A percentile compares a stretch with the other conserved stretches of the same genome.
These are phyloP conservation scores for Calidris pygmaea DNA, from an alignment of 2,113 vertebrate species.

Conservation along the genomic window DNA sequence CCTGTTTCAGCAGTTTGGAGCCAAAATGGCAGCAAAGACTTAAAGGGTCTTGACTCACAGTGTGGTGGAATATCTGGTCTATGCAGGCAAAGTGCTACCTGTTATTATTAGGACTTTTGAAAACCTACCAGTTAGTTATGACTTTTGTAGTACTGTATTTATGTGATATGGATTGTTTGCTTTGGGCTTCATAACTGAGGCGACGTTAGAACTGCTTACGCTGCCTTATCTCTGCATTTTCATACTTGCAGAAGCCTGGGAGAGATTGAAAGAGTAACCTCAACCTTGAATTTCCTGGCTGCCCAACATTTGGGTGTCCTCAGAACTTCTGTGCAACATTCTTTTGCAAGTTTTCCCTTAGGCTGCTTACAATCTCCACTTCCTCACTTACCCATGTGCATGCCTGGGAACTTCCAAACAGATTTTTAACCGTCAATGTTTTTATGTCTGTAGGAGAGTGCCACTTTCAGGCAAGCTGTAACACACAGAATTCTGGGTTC, in stretches of 20 bases:
- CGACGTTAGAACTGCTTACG: not conserved
- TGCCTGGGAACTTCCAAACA: not conserved
- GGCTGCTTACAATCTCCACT: not conserved
- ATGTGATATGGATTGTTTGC: not conserved
- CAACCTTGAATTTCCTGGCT: not conserved
- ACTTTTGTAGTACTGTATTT: not conserved
- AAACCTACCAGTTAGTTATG: not conserved
- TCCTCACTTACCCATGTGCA: not conserved
- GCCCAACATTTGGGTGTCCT: not conserved
- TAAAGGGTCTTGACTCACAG: not conserved
- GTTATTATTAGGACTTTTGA: not conserved
- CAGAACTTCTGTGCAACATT: not conserved
- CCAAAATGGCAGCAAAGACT: not conserved
- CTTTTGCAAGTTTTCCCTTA: not conserved
- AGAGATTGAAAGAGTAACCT: not conserved
- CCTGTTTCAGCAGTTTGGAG: not conserved
- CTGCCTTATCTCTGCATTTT: not conserved
- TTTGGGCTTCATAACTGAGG: not conserved
- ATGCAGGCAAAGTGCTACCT: not conserved
- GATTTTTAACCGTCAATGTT: not conserved
- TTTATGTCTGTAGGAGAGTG: not conserved
- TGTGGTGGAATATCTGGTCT: not conserved
- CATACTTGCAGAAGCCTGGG: not conserved
- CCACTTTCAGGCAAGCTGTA: not conserved
- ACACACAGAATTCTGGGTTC: not conserved